A percentile compares a stretch with the other conserved stretches of the same genome.
Conservation (phyloP, 2,888 invertebrate genomes). For the Shargacucullia verbasci region DNA sequence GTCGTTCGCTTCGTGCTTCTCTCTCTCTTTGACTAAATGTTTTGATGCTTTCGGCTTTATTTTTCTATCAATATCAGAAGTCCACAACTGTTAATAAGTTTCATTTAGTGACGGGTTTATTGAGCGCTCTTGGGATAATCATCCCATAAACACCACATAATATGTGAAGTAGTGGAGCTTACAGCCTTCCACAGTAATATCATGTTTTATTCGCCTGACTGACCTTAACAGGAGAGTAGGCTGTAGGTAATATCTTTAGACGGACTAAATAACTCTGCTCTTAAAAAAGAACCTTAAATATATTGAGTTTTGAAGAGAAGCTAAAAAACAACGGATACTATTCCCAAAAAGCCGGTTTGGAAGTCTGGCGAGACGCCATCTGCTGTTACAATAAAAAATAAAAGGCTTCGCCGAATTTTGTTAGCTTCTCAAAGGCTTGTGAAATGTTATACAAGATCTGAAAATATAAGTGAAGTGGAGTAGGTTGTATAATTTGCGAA, state of each 20-base stretch:
- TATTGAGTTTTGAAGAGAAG: slow-evolving; percentile 27
- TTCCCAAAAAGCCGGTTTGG: slow-evolving; percentile 57
- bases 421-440: slow-evolving; percentile 24
- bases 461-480: neutral
- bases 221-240: neutral
- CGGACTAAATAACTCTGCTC: slow-evolving; percentile 1
- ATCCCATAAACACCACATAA: no score
- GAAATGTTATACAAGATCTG: slow-evolving; percentile 3
- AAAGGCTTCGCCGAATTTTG: slow-evolving; percentile 31
- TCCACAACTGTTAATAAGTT: no score
- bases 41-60: no score
- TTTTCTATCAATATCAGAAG: no score
- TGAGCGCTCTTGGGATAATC: no score
- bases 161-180: no score
- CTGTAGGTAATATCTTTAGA: neutral
- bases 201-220: neutral
- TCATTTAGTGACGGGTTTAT: no score
- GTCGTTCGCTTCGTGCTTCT: no score
- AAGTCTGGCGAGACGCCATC: slow-evolving; percentile 48
- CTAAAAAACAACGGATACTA: slow-evolving; percentile 53
- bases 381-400: slow-evolving; percentile 44
- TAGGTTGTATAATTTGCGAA: neutral
- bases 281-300: slow-evolving; percentile 17
- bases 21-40: no score
- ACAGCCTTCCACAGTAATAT: no score